Evolutionary conservation across 2,888 invertebrate genomes (phyloP), one percentile per base, ranked within the genome.

Genomic region (Netelia melanura): DNA sequence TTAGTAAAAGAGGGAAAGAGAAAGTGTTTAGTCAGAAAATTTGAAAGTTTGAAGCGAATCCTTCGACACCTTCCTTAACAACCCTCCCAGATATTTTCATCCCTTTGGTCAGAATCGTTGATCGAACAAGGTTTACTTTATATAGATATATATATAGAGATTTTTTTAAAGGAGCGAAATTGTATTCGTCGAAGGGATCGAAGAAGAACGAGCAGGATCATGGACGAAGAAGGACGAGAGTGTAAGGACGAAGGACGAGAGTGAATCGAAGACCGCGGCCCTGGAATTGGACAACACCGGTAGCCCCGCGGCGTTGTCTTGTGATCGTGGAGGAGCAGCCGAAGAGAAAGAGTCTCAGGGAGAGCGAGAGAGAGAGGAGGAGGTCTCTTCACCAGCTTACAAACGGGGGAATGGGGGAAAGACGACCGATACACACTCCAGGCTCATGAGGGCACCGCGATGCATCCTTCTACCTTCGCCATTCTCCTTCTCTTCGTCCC

Each of bases 241-340:
- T 38, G 43, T 17, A 6, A 2, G 67, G 30, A 11, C 21, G 64
- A 62, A 65, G 38, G 38, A 58, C 52, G 23, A 52, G 78, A 30
- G 48, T 17, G 75, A 80, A 78, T 82, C 81, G 82, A 67, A 84
- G 81, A 79, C 65, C 68, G 82, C 85, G 90, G 89, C 89, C 91
- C 90, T 90, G 90, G 86, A 88, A 84, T 86, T 87, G 89, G 87
- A 90, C 90, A 93, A 93, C 91, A 92, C 93, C 92, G 89, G 93
- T 93, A 93, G 92, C 91, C 92, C 90, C 89, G 91, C 91, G 91
- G 90, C 90, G 89, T 90, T 89, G 90, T 90, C 91, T 91, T 91
- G 88, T 89, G 89, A 90, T 91, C 90, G 89, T 88, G 86, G 79
- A 68, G 62, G 80, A 80, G 81, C 77, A 77, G 17, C 64, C 71